Percentiles rank a stretch among this genome's conserved stretches.
Conservation (phyloP, 2,797 vertebrate genomes). For the Sciurus vulgaris region DNA sequence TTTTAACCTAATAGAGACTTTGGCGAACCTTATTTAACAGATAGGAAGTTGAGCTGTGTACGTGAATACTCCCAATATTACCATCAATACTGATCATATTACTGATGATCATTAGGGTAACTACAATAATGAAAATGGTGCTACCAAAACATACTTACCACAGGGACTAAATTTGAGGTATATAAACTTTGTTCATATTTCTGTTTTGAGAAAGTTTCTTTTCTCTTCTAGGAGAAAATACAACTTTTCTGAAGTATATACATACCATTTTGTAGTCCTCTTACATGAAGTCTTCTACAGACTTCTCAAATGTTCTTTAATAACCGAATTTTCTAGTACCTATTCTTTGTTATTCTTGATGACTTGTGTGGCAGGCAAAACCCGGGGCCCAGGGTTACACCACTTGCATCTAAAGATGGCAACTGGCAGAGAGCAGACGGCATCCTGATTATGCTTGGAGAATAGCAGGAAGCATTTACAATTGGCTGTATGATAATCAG, state of each 20-base stretch:
- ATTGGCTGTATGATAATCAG: too few species aligned
- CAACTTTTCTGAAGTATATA: not conserved
- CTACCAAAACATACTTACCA: not conserved
- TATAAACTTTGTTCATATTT: not conserved
- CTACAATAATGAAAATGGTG: too few species aligned
- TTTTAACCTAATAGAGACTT: not conserved
- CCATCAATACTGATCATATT: not conserved
- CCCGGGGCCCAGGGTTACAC: too few species aligned
- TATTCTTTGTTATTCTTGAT: not conserved
- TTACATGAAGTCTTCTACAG: not conserved
- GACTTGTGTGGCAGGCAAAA: too few species aligned
- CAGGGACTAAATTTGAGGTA: not conserved
- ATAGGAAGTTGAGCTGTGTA: not conserved
- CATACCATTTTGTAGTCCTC: not conserved
- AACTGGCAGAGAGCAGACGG: too few species aligned
- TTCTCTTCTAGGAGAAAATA: not conserved
- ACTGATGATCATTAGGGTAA: not conserved
- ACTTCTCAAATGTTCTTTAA: not conserved
- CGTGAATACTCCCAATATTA: not conserved
- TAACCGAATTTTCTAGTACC: not conserved
- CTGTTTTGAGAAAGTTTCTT: not conserved
- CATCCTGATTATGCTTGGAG: too few species aligned
- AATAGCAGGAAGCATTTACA: too few species aligned
- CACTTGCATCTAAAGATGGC: too few species aligned
- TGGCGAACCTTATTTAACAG: not conserved